Evolutionary conservation across 2,113 vertebrate species (phyloP).

Genomic region (Ailurus styani): DNA sequence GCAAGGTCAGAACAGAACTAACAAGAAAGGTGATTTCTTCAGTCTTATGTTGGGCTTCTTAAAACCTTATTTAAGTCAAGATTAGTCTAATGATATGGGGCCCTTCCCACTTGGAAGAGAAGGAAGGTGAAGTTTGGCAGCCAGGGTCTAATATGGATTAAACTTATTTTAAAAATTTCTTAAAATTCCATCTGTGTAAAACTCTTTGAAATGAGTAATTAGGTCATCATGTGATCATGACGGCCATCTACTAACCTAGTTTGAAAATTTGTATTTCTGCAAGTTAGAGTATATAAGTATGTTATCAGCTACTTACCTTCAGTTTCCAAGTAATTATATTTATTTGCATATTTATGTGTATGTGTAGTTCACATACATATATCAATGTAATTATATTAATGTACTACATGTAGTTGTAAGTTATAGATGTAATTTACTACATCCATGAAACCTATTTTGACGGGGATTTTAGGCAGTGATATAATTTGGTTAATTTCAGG

Average conservation of each 20-base stretch:
- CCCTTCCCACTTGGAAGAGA: not conserved
- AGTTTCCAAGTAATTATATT: constrained; percentile 46
- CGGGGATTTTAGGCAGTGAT: not conserved
- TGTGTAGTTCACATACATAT: not conserved
- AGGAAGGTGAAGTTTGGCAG: not conserved
- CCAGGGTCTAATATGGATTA: not conserved
- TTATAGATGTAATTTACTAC: not conserved
- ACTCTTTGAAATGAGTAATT: constrained; percentile 17
- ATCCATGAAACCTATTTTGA: not conserved
- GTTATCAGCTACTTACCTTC: constrained; percentile 5
- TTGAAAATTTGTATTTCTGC: constrained; percentile 35
- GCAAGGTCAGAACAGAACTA: not conserved
- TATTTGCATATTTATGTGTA: constrained; percentile 28
- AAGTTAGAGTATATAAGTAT: constrained; percentile 12
- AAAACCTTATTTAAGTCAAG: constrained; percentile 4
- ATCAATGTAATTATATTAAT: not conserved
- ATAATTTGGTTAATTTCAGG: not conserved
- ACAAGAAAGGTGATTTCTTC: not conserved
- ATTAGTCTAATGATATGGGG: not conserved
- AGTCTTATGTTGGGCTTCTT: not conserved
- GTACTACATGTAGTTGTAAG: not conserved
- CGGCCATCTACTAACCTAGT: constrained; percentile 45
- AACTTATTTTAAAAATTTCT: not conserved
- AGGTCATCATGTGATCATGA: not conserved
- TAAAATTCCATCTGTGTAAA: constrained; percentile 31